Evolutionary conservation across 2,888 invertebrate species (phyloP).

Genomic region (Nesidiocoris tenuis): DNA sequence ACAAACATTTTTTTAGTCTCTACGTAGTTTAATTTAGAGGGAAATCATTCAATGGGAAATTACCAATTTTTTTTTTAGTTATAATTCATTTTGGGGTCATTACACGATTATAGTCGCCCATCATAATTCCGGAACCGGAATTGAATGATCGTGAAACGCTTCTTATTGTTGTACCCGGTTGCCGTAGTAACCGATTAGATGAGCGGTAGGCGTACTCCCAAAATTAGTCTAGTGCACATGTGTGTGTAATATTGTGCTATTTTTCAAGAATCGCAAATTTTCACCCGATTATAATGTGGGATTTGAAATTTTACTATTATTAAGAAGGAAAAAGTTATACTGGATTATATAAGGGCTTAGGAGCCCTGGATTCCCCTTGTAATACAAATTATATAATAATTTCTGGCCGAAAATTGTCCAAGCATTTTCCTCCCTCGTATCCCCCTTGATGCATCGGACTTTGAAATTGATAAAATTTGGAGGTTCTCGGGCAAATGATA

Average conservation of each 20-base stretch:
- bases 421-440: neutral
- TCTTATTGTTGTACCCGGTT: no score
- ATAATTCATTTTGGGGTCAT: no score
- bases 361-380: neutral
- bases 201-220: neutral
- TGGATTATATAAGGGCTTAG: neutral
- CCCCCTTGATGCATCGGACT: neutral
- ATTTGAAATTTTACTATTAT: neutral
- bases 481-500: no score
- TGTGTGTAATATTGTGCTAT: neutral
- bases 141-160: no score
- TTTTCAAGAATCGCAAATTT: neutral
- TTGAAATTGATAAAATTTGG: no score
- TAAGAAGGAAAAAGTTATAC: neutral
- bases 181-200: neutral
- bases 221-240: neutral
- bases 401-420: neutral
- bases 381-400: neutral
- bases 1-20: neutral
- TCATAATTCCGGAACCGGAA: no score
- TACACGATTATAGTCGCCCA: no score
- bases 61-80: neutral
- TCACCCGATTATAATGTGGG: neutral
- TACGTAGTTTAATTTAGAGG: neutral
- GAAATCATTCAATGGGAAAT: neutral